A percentile compares a stretch with the other conserved stretches of the same genome.
Evolutionary conservation across 2,888 invertebrate genomes (phyloP).

Genomic region (Agrilus cyanescens): DNA sequence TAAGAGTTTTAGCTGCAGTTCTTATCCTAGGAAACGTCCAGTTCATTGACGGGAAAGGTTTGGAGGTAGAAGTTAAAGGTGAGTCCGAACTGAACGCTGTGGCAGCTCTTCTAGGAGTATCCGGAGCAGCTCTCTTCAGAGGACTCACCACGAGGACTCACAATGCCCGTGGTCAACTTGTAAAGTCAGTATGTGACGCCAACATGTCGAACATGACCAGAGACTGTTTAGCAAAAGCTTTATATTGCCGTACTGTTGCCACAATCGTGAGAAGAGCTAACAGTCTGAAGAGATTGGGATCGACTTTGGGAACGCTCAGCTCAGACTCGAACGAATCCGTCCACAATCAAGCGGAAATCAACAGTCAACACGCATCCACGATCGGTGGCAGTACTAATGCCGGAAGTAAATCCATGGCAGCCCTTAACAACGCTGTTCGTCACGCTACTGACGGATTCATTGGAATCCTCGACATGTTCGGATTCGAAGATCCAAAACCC

Average conservation of each 20-base stretch:
- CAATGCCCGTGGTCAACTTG: constrained; percentile 63
- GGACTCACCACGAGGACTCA: constrained; percentile 76
- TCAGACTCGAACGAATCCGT: constrained; percentile 89
- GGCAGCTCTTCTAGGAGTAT: constrained; percentile 69
- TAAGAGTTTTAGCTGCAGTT: constrained; percentile 82
- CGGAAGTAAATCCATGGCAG: constrained; percentile 84
- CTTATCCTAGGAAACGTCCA: constrained; percentile 84
- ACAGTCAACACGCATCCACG: constrained; percentile 76
- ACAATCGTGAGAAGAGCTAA: constrained; percentile 89
- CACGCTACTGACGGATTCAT: constrained; percentile 93
- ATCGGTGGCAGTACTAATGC: constrained; percentile 58
- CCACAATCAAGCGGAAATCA: constrained; percentile 74
- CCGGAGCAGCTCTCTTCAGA: constrained; percentile 61
- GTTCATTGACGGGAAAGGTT: constrained; percentile 68
- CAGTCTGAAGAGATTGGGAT: constrained; percentile 75
- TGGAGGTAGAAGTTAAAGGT: constrained; percentile 67
- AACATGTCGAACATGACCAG: constrained; percentile 80
- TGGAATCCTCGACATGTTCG: constrained; percentile 93
- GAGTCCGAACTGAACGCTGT: constrained; percentile 79
- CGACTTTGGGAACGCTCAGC: constrained; percentile 70
- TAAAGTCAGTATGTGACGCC: constrained; percentile 73
- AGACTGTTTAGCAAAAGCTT: constrained; percentile 80
- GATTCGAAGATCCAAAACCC: constrained; percentile 86
- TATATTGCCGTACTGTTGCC: constrained; percentile 89
- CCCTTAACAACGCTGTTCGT: constrained; percentile 80